Evolutionary conservation across 1,140 invertebrate species (phyloP).

Genomic region (Ceratina japonica): DNA sequence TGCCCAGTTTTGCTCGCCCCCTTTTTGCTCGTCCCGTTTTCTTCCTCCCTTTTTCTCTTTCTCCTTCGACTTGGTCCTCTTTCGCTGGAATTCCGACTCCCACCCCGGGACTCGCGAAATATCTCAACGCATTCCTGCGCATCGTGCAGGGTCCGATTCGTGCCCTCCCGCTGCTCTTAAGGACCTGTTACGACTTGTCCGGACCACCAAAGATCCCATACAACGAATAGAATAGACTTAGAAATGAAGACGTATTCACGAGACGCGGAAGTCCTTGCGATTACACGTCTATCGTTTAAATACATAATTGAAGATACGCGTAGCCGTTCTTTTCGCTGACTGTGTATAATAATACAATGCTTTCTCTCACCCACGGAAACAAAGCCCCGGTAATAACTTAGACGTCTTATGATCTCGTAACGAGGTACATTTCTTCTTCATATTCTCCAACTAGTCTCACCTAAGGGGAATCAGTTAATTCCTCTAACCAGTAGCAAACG

Average conservation of each 20-base stretch:
- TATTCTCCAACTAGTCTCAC: neutral
- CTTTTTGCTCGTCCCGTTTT: conserved; percentile 42
- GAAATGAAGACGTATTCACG: too few relatives aligned
- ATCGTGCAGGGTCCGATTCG: conserved; percentile 49
- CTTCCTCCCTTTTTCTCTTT: conserved; percentile 22
- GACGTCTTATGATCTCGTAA: neutral
- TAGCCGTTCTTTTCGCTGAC: neutral
- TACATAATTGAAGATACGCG: neutral
- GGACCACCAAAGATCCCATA: neutral
- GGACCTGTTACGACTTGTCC: conserved; percentile 30
- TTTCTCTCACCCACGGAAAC: neutral
- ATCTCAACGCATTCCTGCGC: conserved; percentile 65
- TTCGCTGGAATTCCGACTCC: conserved; percentile 41
- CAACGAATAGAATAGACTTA: neutral
- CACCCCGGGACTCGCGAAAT: conserved; percentile 58
- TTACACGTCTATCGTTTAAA: too few relatives aligned
- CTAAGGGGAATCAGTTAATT: neutral
- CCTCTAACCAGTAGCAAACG: neutral
- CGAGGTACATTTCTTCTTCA: neutral
- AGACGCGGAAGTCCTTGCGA: too few relatives aligned
- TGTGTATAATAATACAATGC: neutral
- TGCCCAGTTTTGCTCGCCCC: conserved; percentile 35
- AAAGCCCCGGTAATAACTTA: neutral
- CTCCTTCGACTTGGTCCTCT: conserved; percentile 19
- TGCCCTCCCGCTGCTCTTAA: conserved; percentile 26